Evolutionary conservation across 2,888 invertebrate genomes (phyloP).

Genomic region (Meteorus cinctellus): DNA sequence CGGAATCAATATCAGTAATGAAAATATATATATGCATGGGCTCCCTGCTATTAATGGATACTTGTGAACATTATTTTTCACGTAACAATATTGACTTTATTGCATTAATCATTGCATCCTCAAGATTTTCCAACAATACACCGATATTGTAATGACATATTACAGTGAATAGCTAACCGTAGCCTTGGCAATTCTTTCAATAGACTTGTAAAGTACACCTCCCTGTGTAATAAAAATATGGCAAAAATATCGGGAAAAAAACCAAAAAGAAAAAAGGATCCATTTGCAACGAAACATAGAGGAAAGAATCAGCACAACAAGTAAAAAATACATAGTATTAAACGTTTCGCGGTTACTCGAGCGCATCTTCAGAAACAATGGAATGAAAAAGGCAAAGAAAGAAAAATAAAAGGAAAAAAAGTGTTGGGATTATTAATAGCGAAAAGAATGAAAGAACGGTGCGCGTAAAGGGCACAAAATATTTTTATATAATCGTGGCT

Average conservation of each 20-base stretch:
- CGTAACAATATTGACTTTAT: not conserved
- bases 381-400: conserved; percentile 10
- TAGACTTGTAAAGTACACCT: not conserved
- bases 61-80: not conserved
- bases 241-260: not conserved
- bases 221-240: not conserved
- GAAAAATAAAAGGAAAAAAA: not conserved
- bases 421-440: conserved; percentile 26
- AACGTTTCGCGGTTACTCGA: conserved; percentile 8
- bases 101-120: not conserved
- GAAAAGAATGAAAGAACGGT: not conserved
- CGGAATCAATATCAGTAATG: conserved; percentile 1
- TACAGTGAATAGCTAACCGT: not conserved
- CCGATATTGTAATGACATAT: conserved; percentile 17
- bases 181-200: not conserved
- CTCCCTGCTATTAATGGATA: not conserved
- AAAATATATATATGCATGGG: not conserved
- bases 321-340: conserved; percentile 13
- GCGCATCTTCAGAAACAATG: conserved; percentile 16
- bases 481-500: conserved; percentile 48
- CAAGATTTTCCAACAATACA: not conserved
- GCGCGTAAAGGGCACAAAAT: conserved; percentile 40
- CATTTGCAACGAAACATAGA: not conserved
- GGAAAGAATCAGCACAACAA: not conserved
- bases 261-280: not conserved